These are phyloP conservation scores for Pseudomyrmex flavicornis DNA, from an alignment of 1,140 invertebrate species.

Conservation along the genomic window DNA sequence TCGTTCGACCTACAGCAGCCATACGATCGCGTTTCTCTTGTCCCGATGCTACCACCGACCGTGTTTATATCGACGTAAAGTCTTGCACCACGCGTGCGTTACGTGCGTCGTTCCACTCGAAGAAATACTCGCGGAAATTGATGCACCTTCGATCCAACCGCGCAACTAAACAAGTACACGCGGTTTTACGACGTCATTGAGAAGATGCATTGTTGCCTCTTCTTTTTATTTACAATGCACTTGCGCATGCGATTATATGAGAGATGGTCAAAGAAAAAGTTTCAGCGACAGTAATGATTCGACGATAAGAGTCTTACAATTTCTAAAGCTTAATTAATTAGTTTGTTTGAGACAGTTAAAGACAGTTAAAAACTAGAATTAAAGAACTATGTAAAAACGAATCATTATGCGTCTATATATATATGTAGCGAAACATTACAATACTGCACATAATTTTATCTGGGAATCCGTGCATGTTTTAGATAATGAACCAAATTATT, in stretches of 20 bases:
- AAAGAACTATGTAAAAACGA: no score
- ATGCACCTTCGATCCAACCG: conserved; percentile 42
- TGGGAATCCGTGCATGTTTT: no score
- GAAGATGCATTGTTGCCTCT: background rate
- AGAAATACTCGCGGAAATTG: conserved; percentile 48
- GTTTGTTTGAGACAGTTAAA: background rate
- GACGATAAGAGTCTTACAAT: no score
- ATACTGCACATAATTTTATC: no score
- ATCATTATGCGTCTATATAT: no score
- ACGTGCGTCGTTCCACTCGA: conserved; percentile 30
- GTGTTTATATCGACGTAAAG: conserved; percentile 61
- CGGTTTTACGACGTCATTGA: conserved; percentile 44
- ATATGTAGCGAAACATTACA: no score
- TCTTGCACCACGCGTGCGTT: conserved; percentile 44
- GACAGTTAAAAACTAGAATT: no score
- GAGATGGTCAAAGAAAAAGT: background rate
- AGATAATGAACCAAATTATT: no score
- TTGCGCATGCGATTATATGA: background rate
- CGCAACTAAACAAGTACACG: conserved; percentile 18
- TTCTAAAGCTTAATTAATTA: background rate
- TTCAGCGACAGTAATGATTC: no score
- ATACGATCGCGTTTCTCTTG: conserved; percentile 76
- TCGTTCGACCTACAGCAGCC: conserved; percentile 76
- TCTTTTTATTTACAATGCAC: conserved; percentile 17
- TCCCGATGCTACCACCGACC: conserved; percentile 59